Base-by-base conservation (phyloP, 1,140 invertebrate genomes). In the Drosophila quadrilineata region DNA sequence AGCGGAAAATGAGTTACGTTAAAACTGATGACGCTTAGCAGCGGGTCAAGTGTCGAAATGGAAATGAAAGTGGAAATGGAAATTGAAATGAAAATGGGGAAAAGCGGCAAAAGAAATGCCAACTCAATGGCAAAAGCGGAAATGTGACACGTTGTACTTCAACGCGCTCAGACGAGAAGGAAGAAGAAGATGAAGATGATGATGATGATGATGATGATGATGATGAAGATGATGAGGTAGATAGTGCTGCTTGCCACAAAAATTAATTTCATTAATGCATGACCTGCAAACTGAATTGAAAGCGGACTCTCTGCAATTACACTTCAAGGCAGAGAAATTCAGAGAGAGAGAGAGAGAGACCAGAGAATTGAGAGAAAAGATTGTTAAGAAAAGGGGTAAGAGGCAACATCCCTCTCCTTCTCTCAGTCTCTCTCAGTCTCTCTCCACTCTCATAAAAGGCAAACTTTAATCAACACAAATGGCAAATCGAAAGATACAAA, bases 191-290 rank as follows among this genome's bases (percentile, higher is more conserved):
- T 53, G 46, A n/a, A n/a, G 62, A 26, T 50, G 64, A 19, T 54
- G 19, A 45, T 24, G 41, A 4, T 45, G 41, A 6, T 8, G 41
- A 2, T 26, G 48, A 9, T 48, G 59, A 17, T 50, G 71, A 33
- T 49, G 41, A 62, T 53, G 46, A n/a, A n/a, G 62, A 26, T 50
- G 64, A 19, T 54, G 63, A 17, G 57, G 71, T 76, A n/a, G n/a
- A n/a, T n/a, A n/a, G n/a, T 84, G 84, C 79, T 70, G 79, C 70
- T 84, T 76, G 77, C 77, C 74, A 62, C 79, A 79, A 71, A 82
- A 85, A 85, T 85, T 85, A 85, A 85, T 85, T 85, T 85, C 79
- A 85, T 85, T 85, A 85, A 85, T 85, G 79, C 65, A 77, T 54
- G 31, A 52, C 75, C 57, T 67, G 49, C 52, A 56, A 71, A 77